Base-by-base conservation (phyloP, 2,113 vertebrate genomes). In the Glaucidium brasilianum region DNA sequence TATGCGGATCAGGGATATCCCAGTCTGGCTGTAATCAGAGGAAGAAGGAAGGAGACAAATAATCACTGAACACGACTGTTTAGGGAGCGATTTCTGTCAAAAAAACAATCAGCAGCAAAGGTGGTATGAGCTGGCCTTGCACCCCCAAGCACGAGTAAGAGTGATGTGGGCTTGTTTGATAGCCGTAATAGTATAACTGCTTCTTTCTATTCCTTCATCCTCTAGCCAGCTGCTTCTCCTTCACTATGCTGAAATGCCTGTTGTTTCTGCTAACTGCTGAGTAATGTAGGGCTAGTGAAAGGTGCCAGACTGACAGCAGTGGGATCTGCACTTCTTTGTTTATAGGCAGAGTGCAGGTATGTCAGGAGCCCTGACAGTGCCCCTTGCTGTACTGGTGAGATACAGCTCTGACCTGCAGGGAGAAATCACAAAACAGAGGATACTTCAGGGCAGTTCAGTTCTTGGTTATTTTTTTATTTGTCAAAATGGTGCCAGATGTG, bases 1-100 rank as follows among this genome's bases (percentile, higher is more conserved):
- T 97, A 96, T 97, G 93, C 92, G 85, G 92, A 97, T 97, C 97
- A 96, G 96, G 94, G 91, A 77, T 79, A 88, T 95, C 93, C 92
- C 92, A 92, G 94, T 74, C 93, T 95, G 95, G 78, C 78, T 93
- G 92, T 94, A 95, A 94, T 91, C 92, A 96, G 69, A 67, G 60
- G 68, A 92, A 92, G 92, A 89, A 89, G 88, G 55, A 92, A 92
- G 85, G 92, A 96, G 96, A 89, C 92, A 96, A 95, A 95, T 95
- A 97, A 97, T 95, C 94, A 66, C 74, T 63, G 90, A 83, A 87
- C 81, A 97, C 86, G 90, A 49, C 86, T 93, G 84, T 87, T 96
- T 55, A 84, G 93, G 96, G 94, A 96, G 86, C 76, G 88, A 91
- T 96, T 96, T 86, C 92, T 96, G 94, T 93, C 77, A 97, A 63